Conservation (phyloP, 2,888 invertebrate genomes). For the Drosophila diplacantha region DNA sequence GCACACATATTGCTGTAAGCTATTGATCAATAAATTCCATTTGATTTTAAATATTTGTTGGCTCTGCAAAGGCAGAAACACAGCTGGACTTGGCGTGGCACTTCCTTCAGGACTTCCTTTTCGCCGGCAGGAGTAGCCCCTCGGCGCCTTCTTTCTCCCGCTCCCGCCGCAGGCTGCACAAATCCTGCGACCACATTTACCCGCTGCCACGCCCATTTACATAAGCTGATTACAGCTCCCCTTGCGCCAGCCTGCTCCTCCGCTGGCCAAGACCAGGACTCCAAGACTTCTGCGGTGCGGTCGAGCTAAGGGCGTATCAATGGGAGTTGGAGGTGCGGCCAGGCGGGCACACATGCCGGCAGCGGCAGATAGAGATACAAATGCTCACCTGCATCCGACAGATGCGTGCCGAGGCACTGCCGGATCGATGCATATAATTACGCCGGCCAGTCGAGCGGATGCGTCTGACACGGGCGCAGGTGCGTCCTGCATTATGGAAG, state of each 20-base stretch:
- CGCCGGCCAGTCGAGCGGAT: conserved; percentile 5
- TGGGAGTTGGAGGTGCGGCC: background rate
- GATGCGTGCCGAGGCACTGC: background rate
- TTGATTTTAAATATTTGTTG: background rate
- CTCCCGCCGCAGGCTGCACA: conserved; percentile 8
- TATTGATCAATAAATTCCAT: background rate
- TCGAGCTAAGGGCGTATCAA: background rate
- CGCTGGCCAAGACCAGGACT: background rate
- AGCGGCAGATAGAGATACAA: conserved; percentile 63
- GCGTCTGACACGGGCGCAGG: conserved; percentile 4
- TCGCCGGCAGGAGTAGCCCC: too few relatives aligned
- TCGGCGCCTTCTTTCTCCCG: conserved; percentile 29
- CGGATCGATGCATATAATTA: conserved; percentile 11
- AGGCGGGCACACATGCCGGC: conserved; percentile 1
- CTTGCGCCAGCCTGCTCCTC: conserved; percentile 12
- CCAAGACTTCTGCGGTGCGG: conserved; percentile 1
- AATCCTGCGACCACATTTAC: conserved; percentile 61
- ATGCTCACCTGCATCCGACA: conserved; percentile 37
- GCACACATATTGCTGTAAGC: background rate
- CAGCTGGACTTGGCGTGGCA: background rate
- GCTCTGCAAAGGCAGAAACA: background rate
- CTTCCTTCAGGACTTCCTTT: background rate
- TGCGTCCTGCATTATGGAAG: conserved; percentile 32
- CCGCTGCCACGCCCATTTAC: conserved; percentile 55
- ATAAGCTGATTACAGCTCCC: conserved; percentile 61